Evolutionary conservation across 2,797 vertebrate genomes (phyloP).

Genomic region (Eurystomus glaucurus): DNA sequence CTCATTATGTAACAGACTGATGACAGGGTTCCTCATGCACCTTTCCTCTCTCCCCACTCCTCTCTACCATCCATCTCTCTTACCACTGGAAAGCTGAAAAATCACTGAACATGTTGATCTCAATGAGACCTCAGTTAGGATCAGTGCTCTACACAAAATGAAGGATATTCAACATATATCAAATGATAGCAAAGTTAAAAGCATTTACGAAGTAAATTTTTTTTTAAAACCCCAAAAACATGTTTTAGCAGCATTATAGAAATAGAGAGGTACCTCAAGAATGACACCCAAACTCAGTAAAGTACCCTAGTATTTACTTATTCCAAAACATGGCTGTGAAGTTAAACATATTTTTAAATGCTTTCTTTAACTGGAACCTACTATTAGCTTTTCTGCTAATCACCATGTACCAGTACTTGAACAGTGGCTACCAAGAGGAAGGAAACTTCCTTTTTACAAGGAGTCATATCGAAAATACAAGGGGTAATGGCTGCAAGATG

Average conservation of each 20-base stretch:
- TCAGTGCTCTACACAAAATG: not conserved
- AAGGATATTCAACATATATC: not conserved
- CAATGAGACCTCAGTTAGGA: not conserved
- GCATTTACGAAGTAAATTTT: not conserved
- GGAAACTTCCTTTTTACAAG: too few relatives aligned
- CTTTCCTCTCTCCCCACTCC: not conserved
- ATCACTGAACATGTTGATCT: rapidly evolving
- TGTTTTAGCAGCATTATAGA: not conserved
- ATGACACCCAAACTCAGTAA: not conserved
- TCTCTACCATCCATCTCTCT: not conserved
- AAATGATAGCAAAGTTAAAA: not conserved
- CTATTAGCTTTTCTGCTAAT: not conserved
- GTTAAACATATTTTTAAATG: not conserved
- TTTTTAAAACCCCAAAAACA: too few relatives aligned
- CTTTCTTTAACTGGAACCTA: not conserved
- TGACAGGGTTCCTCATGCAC: not conserved
- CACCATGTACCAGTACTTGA: too few relatives aligned
- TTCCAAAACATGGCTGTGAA: not conserved
- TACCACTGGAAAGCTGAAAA: not conserved
- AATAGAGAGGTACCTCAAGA: not conserved
- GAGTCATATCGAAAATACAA: too few relatives aligned
- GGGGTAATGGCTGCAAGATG: too few relatives aligned
- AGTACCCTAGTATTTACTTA: not conserved
- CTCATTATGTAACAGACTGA: not conserved
- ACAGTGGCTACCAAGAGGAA: too few relatives aligned